These are phyloP conservation scores for Lepidurus packardi DNA, from an alignment of 1,140 invertebrate species.

Conservation along the genomic window DNA sequence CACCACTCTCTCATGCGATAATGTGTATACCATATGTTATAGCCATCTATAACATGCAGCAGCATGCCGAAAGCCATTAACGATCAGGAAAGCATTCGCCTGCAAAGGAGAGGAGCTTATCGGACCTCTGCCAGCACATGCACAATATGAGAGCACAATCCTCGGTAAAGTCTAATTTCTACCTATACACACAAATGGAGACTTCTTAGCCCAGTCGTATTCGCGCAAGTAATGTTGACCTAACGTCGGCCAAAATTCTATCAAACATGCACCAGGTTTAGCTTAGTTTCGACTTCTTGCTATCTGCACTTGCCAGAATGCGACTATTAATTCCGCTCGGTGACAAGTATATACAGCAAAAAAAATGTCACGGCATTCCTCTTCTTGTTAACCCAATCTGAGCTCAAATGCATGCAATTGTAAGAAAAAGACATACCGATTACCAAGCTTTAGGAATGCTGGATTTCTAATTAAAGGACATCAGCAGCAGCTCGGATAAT, in stretches of 20 bases:
- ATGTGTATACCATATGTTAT: constrained; percentile 19
- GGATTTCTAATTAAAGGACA: too few relatives aligned
- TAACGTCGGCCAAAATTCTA: background rate
- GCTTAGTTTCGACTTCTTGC: background rate
- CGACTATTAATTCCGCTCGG: background rate
- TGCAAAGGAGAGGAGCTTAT: constrained; percentile 15
- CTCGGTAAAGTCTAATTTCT: background rate
- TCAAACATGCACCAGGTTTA: constrained; percentile 10
- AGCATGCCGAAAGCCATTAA: constrained; percentile 19
- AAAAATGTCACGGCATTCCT: too few relatives aligned
- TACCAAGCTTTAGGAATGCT: too few relatives aligned
- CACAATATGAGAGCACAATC: background rate
- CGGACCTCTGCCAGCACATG: constrained; percentile 8
- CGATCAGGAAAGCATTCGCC: constrained; percentile 16
- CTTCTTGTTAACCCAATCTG: too few relatives aligned
- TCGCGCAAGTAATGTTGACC: background rate
- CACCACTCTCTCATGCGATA: background rate
- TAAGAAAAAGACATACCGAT: too few relatives aligned
- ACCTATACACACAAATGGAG: background rate
- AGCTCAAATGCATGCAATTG: too few relatives aligned
- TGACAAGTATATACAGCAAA: too few relatives aligned
- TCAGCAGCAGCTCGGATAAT: too few relatives aligned
- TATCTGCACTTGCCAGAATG: background rate
- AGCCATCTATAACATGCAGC: constrained; percentile 18
- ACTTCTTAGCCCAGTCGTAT: background rate